Percentiles rank a stretch among this genome's conserved stretches.
Conservation (phyloP, 2,888 invertebrate genomes). For the Augiades crinisus region DNA sequence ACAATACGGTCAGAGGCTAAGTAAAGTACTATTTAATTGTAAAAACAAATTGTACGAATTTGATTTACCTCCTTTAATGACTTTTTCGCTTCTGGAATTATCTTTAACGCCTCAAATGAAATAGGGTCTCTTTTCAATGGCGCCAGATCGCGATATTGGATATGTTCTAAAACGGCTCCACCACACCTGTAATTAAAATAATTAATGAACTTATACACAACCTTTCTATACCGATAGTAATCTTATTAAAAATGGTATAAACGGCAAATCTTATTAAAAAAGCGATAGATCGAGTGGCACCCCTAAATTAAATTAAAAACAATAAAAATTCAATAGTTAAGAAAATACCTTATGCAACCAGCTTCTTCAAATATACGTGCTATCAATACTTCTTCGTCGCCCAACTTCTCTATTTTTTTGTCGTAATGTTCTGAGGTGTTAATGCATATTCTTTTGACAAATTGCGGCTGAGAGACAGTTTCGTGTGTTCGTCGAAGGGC, state of each 20-base stretch:
- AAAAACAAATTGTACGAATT: no score
- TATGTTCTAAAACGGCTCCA: constrained; percentile 44
- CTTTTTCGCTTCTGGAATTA: background rate
- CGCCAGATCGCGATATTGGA: constrained; percentile 41
- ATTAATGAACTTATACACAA: background rate
- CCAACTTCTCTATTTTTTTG: constrained; percentile 5
- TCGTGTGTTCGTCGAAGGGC: constrained; percentile 83
- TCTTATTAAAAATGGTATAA: no score
- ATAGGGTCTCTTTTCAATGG: constrained; percentile 28
- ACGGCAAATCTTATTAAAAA: no score
- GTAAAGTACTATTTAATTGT: no score
- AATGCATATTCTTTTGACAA: constrained; percentile 44
- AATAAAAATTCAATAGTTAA: background rate
- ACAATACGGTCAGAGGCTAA: no score
- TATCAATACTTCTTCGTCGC: constrained; percentile 31
- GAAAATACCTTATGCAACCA: constrained; percentile 40
- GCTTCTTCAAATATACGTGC: constrained; percentile 36
- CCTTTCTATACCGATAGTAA: no score
- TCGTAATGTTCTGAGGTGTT: constrained; percentile 39
- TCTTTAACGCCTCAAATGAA: background rate
- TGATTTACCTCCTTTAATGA: no score
- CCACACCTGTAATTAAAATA: constrained; percentile 43
- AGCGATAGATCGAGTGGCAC: no score
- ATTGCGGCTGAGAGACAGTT: constrained; percentile 82
- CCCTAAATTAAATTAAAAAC: no score